Evolutionary conservation across 2,113 vertebrate genomes (phyloP).

Genomic region (Platysternon megacephalum): DNA sequence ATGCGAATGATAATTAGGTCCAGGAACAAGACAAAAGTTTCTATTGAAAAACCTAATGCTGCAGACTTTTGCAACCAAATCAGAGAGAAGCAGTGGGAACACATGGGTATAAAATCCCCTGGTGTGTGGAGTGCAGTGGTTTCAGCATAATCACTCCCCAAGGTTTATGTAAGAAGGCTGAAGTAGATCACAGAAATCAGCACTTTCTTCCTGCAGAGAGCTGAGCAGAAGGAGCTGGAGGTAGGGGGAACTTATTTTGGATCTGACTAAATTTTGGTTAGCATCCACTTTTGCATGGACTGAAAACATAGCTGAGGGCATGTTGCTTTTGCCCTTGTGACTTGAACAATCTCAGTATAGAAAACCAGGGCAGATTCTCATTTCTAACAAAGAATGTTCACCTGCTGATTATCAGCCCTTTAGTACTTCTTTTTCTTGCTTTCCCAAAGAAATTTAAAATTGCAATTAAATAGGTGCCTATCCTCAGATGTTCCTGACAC

Average conservation of each 20-base stretch:
- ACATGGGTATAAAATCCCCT: neutral
- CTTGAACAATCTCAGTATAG: neutral
- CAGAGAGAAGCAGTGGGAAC: neutral
- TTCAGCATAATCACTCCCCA: neutral
- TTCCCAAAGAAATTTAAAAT: neutral
- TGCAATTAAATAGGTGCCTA: neutral
- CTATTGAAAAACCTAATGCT: neutral
- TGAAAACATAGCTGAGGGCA: neutral
- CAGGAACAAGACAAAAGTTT: neutral
- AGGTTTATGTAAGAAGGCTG: neutral
- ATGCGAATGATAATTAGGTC: neutral
- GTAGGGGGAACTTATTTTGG: neutral
- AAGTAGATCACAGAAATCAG: neutral
- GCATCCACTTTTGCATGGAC: neutral
- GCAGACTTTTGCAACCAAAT: neutral
- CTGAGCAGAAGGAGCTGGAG: neutral
- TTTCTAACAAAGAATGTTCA: neutral
- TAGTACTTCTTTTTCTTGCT: neutral
- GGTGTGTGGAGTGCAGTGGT: no score
- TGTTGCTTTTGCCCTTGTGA: neutral
- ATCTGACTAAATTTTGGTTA: neutral
- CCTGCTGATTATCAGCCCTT: rapidly evolving
- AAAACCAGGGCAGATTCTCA: neutral
- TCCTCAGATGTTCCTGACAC: neutral
- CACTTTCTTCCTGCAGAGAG: neutral